Evolutionary conservation across 2,888 invertebrate species (phyloP), one percentile per base, ranked within the genome.

Genomic region (Sarcophaga variegata): DNA sequence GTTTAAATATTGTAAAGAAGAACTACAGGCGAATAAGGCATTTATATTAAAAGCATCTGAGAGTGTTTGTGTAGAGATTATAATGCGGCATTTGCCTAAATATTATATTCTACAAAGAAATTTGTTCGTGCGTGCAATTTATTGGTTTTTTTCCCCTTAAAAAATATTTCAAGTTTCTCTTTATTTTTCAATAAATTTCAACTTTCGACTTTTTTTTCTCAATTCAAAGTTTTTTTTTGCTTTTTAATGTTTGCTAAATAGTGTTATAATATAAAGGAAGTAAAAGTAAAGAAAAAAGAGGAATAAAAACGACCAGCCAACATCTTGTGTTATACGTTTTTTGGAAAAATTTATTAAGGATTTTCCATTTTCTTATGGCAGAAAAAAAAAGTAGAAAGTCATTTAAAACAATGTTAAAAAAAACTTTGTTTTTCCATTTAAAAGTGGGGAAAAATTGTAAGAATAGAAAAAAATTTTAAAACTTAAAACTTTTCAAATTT

Each of bases 101-200:
- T 45, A 62, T 67, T 67, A 74, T 70, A 74, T 59, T 71, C 45
- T 64, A 72, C 75, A 83, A 83, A 63, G 66, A 88, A 80, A 80
- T 79, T 67, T 80, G 60, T 80, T 86, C 64, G 69, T 86, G 88
- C 82, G 70, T 80, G 82, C 72, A 77, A 72, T 80, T 88, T 82
- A 82, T 84, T 76, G 83, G 66, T 77, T 84, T 84, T 64, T 71
- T 14, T 71, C 71, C 27, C 49, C 27, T 47, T 54, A 20, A 14
- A 69, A 69, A 22, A 25, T 64, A 27, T 64, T 22, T 47, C 22
- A 69, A 69, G 22, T 20, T 71, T 37, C 37, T 37, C 37, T 37
- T 37, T 37, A 37, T 37, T 37, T 37, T 37, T 37, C 37, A 37
- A 37, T 37, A 37, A 37, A 37, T 37, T 37, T 8, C 37, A 8